Percentiles rank a stretch among this genome's conserved stretches.
phyloP scores from a whole-genome alignment of 2,113 vertebrate species.

The Ptilonorhynchus violaceus region DNA sequence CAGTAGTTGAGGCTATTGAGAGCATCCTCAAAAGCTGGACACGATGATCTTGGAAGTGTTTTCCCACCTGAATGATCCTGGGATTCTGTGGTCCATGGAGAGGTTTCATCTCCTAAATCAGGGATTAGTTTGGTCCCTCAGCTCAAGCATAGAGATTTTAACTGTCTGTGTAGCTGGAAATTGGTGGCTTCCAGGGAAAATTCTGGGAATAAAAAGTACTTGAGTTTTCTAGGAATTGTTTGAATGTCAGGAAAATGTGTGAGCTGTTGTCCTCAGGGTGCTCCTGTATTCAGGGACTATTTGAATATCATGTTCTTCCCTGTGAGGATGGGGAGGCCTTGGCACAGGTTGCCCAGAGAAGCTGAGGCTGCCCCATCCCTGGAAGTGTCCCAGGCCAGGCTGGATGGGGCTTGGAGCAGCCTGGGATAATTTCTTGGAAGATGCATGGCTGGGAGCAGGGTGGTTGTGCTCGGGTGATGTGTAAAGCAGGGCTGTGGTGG shows the following conservation, averaged over 20 bases:
- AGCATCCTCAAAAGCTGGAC: rapidly evolving
- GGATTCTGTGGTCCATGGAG: not conserved
- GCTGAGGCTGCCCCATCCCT: not conserved
- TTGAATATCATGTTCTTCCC: not conserved
- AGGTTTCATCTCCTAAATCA: not conserved
- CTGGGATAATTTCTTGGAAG: not conserved
- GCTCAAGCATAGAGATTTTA: not conserved
- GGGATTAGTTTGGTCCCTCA: not conserved
- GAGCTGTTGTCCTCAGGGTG: not conserved
- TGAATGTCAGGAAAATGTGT: not conserved
- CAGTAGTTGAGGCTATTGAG: not conserved
- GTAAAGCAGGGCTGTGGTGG: not conserved
- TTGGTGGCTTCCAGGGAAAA: not conserved
- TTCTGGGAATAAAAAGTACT: not conserved
- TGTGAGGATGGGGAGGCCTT: not conserved
- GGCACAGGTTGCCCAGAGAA: not conserved
- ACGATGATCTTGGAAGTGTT: not conserved
- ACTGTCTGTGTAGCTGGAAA: not conserved
- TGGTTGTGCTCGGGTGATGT: not conserved
- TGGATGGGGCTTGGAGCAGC: not conserved
- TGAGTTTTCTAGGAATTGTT: not conserved
- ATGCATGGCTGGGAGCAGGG: not conserved
- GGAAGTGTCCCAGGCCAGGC: not conserved
- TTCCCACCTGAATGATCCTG: not conserved
- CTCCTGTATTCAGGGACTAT: rapidly evolving